These are phyloP conservation scores for Anaspis maculata DNA, from an alignment of 2,888 invertebrate species.

Conservation along the genomic window DNA sequence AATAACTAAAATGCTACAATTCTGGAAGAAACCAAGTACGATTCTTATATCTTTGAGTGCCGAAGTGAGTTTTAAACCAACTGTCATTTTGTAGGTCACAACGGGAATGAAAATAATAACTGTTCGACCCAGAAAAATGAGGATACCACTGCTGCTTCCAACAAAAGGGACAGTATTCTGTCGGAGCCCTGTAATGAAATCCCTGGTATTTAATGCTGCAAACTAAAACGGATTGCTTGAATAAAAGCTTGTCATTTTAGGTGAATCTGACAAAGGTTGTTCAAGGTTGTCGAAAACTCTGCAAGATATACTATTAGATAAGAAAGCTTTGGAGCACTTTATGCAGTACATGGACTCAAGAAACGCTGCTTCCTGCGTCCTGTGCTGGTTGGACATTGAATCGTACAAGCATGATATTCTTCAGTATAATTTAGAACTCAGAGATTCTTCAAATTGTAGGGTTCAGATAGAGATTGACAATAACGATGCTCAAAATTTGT, in stretches of 20 bases:
- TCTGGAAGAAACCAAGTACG: slow-evolving; percentile 59
- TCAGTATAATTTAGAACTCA: slow-evolving; percentile 10
- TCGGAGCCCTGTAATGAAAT: neutral
- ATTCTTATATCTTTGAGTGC: neutral
- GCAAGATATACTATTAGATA: slow-evolving; percentile 66
- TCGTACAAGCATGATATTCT: slow-evolving; percentile 48
- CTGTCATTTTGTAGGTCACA: slow-evolving; percentile 7
- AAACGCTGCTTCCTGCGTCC: slow-evolving; percentile 56
- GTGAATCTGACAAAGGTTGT: slow-evolving; percentile 21
- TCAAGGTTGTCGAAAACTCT: slow-evolving; percentile 69
- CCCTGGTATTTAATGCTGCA: too few species aligned
- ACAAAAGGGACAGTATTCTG: neutral
- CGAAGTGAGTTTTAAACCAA: neutral
- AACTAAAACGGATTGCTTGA: too few species aligned
- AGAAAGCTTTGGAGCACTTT: slow-evolving; percentile 73
- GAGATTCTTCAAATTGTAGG: too few species aligned
- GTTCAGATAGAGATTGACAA: slow-evolving; percentile 35
- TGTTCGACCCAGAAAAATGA: neutral
- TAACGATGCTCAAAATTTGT: slow-evolving; percentile 38
- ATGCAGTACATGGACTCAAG: slow-evolving; percentile 78
- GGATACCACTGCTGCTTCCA: neutral
- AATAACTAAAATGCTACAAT: slow-evolving; percentile 75
- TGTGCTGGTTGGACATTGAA: slow-evolving; percentile 71
- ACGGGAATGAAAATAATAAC: slow-evolving; percentile 4
- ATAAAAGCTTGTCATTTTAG: too few species aligned